Evolutionary conservation across 2,113 vertebrate genomes (phyloP).

Genomic region (Amia ocellicauda): DNA sequence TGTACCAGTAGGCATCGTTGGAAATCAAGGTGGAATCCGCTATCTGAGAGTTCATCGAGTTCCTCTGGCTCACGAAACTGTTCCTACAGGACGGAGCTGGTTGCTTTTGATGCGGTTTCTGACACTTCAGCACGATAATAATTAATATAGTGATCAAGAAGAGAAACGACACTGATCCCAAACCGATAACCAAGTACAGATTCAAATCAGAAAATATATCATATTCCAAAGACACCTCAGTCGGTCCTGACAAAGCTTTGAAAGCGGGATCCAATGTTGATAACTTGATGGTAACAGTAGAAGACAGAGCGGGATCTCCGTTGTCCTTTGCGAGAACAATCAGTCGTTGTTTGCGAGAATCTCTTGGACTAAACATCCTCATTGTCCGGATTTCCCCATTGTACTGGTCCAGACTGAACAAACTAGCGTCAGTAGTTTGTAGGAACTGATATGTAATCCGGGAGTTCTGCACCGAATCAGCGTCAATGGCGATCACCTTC

Average conservation of each 20-base stretch:
- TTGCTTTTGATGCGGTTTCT: slow-evolving; percentile 39
- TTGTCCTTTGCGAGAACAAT: slow-evolving; percentile 4
- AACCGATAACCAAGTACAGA: slow-evolving; percentile 59
- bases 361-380: neutral
- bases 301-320: slow-evolving; percentile 10
- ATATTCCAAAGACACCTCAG: neutral
- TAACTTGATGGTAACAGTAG: slow-evolving; percentile 15
- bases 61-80: slow-evolving; percentile 43
- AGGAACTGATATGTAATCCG: slow-evolving; percentile 9
- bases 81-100: slow-evolving; percentile 42
- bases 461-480: slow-evolving; percentile 17
- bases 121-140: slow-evolving; percentile 55
- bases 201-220: slow-evolving; percentile 54
- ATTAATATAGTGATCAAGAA: slow-evolving; percentile 64
- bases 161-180: slow-evolving; percentile 68
- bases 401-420: slow-evolving; percentile 10
- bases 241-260: neutral
- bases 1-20: slow-evolving; percentile 51
- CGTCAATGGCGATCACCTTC: slow-evolving; percentile 20
- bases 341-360: slow-evolving; percentile 14
- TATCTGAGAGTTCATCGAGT: slow-evolving; percentile 29
- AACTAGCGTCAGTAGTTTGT: slow-evolving; percentile 9
- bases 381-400: slow-evolving; percentile 18
- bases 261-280: slow-evolving; percentile 5
- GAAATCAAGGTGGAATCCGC: slow-evolving; percentile 43